Conservation (phyloP, 2,888 invertebrate species). For the Allygus modestus region DNA sequence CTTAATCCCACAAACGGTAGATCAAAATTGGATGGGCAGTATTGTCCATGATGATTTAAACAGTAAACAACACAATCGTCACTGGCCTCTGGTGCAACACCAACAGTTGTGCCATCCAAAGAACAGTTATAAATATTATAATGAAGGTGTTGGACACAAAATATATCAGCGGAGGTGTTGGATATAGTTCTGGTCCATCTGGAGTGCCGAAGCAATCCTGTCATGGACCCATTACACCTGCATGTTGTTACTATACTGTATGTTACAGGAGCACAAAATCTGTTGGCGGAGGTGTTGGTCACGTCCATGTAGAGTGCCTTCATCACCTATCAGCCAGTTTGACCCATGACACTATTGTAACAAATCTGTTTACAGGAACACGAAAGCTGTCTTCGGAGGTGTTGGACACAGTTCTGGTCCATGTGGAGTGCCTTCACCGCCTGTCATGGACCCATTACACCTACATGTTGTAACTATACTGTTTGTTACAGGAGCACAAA, state of each 20-base stretch:
- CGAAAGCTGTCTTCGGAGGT: slow-evolving; percentile 81
- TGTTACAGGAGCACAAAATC: slow-evolving; percentile 72
- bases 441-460: slow-evolving; percentile 91
- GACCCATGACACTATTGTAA: slow-evolving; percentile 94
- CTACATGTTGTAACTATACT: slow-evolving; percentile 77
- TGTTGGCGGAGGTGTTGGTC: slow-evolving; percentile 85
- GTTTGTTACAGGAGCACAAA: slow-evolving; percentile 67
- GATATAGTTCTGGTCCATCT: slow-evolving; percentile 90
- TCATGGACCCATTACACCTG: slow-evolving; percentile 93
- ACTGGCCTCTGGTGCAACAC: no score
- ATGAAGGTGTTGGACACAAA: no score
- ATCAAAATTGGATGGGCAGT: no score
- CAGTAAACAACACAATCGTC: no score
- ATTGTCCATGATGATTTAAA: no score
- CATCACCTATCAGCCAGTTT: slow-evolving; percentile 88
- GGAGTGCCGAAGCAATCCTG: slow-evolving; percentile 88
- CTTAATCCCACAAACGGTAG: no score
- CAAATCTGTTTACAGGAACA: slow-evolving; percentile 74
- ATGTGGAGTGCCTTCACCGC: slow-evolving; percentile 90
- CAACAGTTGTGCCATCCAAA: no score
- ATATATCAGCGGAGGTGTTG: slow-evolving; percentile 81
- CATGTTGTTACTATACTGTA: slow-evolving; percentile 72
- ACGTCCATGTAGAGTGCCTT: slow-evolving; percentile 88
- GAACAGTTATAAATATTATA: no score
- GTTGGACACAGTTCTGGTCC: slow-evolving; percentile 86